Evolutionary conservation across 2,888 invertebrate species (phyloP), one percentile per base, ranked within the genome.

Genomic region (Eupithecia vulgata): DNA sequence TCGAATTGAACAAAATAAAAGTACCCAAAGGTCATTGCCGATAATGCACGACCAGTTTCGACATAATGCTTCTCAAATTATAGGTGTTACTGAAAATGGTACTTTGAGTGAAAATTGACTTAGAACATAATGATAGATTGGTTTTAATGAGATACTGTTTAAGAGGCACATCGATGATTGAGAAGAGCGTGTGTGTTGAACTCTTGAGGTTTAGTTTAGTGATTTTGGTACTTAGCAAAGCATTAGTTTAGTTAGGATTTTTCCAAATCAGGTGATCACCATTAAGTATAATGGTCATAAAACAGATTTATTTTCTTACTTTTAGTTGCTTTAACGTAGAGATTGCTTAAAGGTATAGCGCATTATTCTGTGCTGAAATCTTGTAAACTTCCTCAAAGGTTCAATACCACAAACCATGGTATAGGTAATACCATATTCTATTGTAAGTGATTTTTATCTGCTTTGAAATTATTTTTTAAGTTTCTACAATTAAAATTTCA

Each of bases 21-120:
- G 83, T 82, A 83, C 77, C 72, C 76, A 84, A 85, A 85, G 85
- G 84, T 85, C 85, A 85, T 82, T 84, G 83, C 77, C 84, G 83
- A 82, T 84, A 83, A 81, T 81, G 81, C 83, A 82, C 82, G 82
- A 73, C 74, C 77, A 74, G 77, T 77, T 77, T 77, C 76, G 73
- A 76, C 71, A 76, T 78, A 78, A 79, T 79, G 77, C 77, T 76
- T 78, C 77, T 79, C 66, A 80, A 80, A 80, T 78, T 78, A 78
- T 80, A 77, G 77, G 80, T 80, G 80, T 80, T 77, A 78, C 78
- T 76, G 57, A 76, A 71, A 75, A 78, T 76, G 35, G 76, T 77
- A 76, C 77, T 76, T 71, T 64, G 64, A 76, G 76, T 78, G 76
- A 75, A 80, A 80, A 80, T 78, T 78, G 77, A 70, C 76, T 76